Evolutionary conservation across 2,888 invertebrate genomes (phyloP).

Genomic region (Drosophila atripex): DNA sequence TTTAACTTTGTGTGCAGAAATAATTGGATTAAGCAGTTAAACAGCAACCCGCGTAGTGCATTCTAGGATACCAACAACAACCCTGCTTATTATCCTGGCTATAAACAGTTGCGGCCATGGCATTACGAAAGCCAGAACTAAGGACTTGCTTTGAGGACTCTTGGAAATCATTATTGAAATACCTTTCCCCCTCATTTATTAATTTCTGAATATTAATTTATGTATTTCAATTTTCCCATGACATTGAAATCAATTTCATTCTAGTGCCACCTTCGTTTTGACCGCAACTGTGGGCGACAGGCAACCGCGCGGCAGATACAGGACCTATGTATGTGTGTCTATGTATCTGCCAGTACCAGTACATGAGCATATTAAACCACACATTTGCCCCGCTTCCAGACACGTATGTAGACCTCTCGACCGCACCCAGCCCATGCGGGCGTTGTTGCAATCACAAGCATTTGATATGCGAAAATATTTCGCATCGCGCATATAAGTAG

Average conservation of each 20-base stretch:
- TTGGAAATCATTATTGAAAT: not conserved
- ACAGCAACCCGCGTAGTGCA: conserved; percentile 15
- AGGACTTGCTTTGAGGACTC: not conserved
- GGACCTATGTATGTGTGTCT: not conserved
- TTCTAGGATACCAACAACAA: not conserved
- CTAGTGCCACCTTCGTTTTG: not conserved
- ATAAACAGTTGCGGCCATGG: conserved; percentile 13
- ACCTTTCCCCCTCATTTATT: not conserved
- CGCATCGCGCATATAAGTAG: conserved; percentile 40
- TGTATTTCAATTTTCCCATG: not conserved
- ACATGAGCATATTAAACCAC: conserved; percentile 10
- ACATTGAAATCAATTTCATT: not conserved
- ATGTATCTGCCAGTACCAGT: conserved; percentile 4
- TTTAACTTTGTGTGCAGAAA: conserved; percentile 1
- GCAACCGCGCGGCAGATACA: not conserved
- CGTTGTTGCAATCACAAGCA: conserved; percentile 11
- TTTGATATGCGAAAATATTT: conserved; percentile 38
- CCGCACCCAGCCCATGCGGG: conserved; percentile 12
- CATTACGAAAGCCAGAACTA: not conserved
- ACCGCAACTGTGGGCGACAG: conserved; percentile 10
- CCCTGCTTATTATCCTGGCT: not conserved
- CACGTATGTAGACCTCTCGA: conserved; percentile 3
- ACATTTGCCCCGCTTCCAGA: conserved; percentile 4
- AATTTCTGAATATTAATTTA: not conserved
- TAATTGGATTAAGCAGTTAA: conserved; percentile 24